Evolutionary conservation across 2,888 invertebrate genomes (phyloP).

Genomic region (Cosmia trapezina): DNA sequence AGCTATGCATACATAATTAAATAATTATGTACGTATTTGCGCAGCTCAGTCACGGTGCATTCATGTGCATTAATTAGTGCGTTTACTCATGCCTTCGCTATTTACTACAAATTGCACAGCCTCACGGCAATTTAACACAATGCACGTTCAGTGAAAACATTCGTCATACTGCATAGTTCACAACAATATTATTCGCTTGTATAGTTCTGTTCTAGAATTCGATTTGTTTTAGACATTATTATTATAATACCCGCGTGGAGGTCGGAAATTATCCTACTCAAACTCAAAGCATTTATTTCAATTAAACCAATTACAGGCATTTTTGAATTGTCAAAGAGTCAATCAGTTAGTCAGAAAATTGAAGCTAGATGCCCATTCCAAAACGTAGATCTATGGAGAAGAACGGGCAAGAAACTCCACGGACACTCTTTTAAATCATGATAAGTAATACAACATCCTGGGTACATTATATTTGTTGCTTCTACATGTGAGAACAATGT

Average conservation of each 20-base stretch:
- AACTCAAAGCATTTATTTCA: too few species aligned
- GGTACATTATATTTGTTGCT: too few species aligned
- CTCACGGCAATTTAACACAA: constrained; percentile 16
- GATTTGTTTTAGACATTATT: not conserved
- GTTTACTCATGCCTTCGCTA: constrained; percentile 1
- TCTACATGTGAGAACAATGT: too few species aligned
- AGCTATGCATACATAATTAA: constrained; percentile 3
- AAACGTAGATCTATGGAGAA: too few species aligned
- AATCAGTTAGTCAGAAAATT: too few species aligned
- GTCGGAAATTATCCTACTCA: too few species aligned
- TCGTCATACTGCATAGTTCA: constrained; percentile 15
- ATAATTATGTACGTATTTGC: not conserved
- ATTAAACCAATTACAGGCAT: too few species aligned
- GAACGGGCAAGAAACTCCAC: too few species aligned
- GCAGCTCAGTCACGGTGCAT: constrained; percentile 7
- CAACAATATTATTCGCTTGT: constrained; percentile 7
- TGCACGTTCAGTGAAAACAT: constrained; percentile 35
- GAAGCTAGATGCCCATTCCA: too few species aligned
- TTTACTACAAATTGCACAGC: constrained; percentile 7
- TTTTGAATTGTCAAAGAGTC: too few species aligned
- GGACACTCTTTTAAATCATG: too few species aligned
- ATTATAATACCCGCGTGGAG: not conserved
- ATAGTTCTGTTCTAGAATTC: not conserved
- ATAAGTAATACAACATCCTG: too few species aligned
- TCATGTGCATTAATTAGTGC: not conserved